Conservation (phyloP, 2,888 invertebrate species). For the Arctia plantaginis region DNA sequence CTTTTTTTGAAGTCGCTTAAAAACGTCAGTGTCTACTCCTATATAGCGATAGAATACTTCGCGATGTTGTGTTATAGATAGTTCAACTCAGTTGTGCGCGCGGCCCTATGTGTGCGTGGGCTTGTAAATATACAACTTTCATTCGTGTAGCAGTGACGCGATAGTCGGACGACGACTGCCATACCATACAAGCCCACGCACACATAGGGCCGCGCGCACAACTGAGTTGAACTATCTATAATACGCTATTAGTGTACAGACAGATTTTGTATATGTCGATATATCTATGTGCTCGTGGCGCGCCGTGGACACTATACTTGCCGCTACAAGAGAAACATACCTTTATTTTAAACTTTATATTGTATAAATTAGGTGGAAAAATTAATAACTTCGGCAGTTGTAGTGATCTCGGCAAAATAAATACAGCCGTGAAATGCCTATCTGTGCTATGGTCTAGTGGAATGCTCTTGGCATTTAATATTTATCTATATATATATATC, state of each 20-base stretch:
- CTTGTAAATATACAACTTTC: too few species aligned
- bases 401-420: constrained; percentile 19
- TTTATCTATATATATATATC: constrained; percentile 17
- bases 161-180: too few species aligned
- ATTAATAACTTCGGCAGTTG: not conserved
- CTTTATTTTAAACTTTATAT: not conserved
- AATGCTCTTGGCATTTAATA: constrained; percentile 24
- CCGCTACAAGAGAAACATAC: not conserved
- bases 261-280: constrained; percentile 22
- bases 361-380: constrained; percentile 15
- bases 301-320: not conserved
- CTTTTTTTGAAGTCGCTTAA: too few species aligned
- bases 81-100: too few species aligned
- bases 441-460: constrained; percentile 22
- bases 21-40: constrained; percentile 9
- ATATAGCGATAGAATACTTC: constrained; percentile 11
- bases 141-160: too few species aligned
- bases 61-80: constrained; percentile 20
- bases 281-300: constrained; percentile 12
- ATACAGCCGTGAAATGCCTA: constrained; percentile 13
- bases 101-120: too few species aligned
- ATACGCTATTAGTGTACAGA: constrained; percentile 26
- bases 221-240: too few species aligned
- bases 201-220: too few species aligned
- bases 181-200: too few species aligned